Evolutionary conservation across 2,888 invertebrate genomes (phyloP).

Genomic region (Lymantria dispar): DNA sequence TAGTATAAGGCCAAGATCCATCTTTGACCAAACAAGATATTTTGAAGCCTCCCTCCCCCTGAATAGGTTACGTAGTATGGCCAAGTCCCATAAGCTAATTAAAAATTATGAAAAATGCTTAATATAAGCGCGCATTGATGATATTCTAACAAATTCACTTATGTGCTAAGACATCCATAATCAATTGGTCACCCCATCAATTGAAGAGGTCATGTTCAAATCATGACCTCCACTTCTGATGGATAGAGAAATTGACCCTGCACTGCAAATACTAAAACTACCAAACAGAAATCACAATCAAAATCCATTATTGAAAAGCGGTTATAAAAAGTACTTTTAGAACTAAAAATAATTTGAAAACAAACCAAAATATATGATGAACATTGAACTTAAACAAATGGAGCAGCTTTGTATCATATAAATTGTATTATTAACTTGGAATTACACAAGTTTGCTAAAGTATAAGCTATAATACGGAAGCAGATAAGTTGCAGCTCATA

Average conservation of each 20-base stretch:
- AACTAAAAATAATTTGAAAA: background rate
- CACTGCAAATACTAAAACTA: slow-evolving; percentile 63
- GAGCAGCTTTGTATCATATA: too few species aligned
- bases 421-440: too few species aligned
- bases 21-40: too few species aligned
- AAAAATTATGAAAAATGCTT: background rate
- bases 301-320: background rate
- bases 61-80: too few species aligned
- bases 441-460: too few species aligned
- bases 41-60: too few species aligned
- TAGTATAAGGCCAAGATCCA: too few species aligned
- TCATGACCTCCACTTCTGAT: slow-evolving; percentile 51
- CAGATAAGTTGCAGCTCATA: too few species aligned
- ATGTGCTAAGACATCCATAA: slow-evolving; percentile 75
- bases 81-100: too few species aligned
- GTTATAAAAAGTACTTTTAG: background rate
- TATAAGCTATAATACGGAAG: too few species aligned
- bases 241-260: slow-evolving; percentile 75
- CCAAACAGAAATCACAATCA: slow-evolving; percentile 66
- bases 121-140: slow-evolving; percentile 11
- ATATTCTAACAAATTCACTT: slow-evolving; percentile 18
- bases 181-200: slow-evolving; percentile 75
- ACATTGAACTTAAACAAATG: background rate
- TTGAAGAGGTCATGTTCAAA: slow-evolving; percentile 35
- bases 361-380: background rate